Evolutionary conservation across 2,113 vertebrate species (phyloP).

Genomic region (Panthera uncia): DNA sequence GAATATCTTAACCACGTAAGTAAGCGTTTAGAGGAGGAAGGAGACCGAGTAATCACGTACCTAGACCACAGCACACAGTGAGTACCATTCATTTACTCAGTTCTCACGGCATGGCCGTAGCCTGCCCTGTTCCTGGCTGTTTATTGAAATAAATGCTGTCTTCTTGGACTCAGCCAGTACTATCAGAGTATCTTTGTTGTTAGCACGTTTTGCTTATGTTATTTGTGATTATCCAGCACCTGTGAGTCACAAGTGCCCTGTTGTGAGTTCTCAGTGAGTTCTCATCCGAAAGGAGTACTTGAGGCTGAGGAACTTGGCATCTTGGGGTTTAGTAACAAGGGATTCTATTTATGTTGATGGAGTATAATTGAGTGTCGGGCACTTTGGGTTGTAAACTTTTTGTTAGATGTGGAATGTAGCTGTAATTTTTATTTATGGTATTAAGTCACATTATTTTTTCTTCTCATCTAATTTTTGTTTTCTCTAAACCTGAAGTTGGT

Average conservation of each 20-base stretch:
- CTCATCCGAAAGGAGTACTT: background rate
- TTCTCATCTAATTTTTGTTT: background rate
- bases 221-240: background rate
- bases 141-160: too few relatives aligned
- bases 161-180: background rate
- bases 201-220: background rate
- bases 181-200: background rate
- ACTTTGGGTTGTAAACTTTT: background rate
- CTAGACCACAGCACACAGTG: constrained; percentile 90
- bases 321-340: background rate
- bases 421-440: background rate
- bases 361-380: accelerated
- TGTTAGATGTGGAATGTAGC: background rate
- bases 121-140: background rate
- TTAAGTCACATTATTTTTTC: background rate
- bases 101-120: accelerated
- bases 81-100: constrained; percentile 65
- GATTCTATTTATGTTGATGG: background rate
- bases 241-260: background rate
- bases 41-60: constrained; percentile 89
- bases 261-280: background rate
- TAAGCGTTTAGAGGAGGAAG: constrained; percentile 89
- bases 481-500: background rate
- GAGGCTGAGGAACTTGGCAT: background rate
- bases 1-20: constrained; percentile 90